phyloP scores from a whole-genome alignment of 2,113 vertebrate species.

The Cyprinodon variegatus region DNA sequence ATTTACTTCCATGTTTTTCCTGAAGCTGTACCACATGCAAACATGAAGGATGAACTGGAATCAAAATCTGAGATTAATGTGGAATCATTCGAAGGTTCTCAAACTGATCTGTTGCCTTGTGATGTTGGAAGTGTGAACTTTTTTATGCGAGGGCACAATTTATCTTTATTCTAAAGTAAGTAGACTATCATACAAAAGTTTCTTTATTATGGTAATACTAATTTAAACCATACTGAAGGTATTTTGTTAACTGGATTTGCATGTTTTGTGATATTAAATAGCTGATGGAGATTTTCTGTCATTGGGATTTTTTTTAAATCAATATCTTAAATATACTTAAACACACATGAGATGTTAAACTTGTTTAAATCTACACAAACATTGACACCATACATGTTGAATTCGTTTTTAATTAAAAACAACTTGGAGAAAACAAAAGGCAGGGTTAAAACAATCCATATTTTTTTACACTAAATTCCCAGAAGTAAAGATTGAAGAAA shows the following conservation, averaged over 20 bases:
- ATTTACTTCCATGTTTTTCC: too few relatives aligned
- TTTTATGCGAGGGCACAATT: too few relatives aligned
- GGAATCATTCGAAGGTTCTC: too few relatives aligned
- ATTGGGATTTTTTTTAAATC: not conserved
- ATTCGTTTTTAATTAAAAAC: conserved; percentile 71
- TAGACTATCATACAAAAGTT: not conserved
- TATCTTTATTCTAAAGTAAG: not conserved
- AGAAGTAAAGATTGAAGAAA: not conserved
- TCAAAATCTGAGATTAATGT: too few relatives aligned
- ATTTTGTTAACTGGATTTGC: not conserved
- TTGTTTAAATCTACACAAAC: too few relatives aligned
- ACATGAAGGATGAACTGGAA: too few relatives aligned
- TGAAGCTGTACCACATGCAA: too few relatives aligned
- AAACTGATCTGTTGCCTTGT: too few relatives aligned
- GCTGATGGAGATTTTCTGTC: not conserved
- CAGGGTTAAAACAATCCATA: conserved; percentile 19
- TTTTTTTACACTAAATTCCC: conserved; percentile 14
- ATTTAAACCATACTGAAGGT: not conserved
- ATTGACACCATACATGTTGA: conserved; percentile 15
- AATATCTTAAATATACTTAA: too few relatives aligned
- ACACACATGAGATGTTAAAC: too few relatives aligned
- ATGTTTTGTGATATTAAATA: not conserved
- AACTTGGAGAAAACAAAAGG: conserved; percentile 44
- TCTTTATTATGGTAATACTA: not conserved
- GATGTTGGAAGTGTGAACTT: too few relatives aligned